Evolutionary conservation across 2,797 vertebrate genomes (phyloP).

Genomic region (Malurus splendens): DNA sequence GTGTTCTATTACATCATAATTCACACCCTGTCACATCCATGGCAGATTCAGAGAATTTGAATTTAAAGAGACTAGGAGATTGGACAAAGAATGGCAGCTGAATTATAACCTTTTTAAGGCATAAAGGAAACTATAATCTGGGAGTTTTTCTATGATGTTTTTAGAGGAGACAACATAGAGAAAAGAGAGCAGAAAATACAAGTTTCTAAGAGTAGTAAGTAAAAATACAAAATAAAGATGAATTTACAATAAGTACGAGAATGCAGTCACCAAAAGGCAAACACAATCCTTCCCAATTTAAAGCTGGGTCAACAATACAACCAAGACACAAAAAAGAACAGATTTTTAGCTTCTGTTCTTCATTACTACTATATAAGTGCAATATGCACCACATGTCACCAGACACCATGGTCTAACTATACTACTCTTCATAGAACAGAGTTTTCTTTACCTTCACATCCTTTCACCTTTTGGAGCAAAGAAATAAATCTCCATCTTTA

Average conservation of each 20-base stretch:
- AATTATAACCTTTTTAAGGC: background rate
- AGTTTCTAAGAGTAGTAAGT: background rate
- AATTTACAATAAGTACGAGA: background rate
- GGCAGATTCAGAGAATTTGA: background rate
- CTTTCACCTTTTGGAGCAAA: background rate
- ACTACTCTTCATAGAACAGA: background rate
- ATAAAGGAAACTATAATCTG: background rate
- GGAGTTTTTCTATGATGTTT: background rate
- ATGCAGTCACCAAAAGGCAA: background rate
- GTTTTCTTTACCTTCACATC: background rate
- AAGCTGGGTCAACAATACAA: background rate
- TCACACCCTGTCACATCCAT: background rate
- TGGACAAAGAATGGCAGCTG: background rate
- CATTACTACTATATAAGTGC: background rate
- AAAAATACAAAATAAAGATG: background rate
- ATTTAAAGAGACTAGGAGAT: background rate
- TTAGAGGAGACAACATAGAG: background rate
- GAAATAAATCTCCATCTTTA: background rate
- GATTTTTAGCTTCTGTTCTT: background rate
- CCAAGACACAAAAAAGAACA: background rate
- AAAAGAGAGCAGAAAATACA: background rate
- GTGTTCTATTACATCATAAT: background rate
- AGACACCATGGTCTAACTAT: background rate
- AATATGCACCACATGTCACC: accelerated
- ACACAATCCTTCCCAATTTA: background rate